These are phyloP conservation scores for Pyxicephalus adspersus DNA, from an alignment of 2,113 vertebrate genomes.

Conservation along the genomic window DNA sequence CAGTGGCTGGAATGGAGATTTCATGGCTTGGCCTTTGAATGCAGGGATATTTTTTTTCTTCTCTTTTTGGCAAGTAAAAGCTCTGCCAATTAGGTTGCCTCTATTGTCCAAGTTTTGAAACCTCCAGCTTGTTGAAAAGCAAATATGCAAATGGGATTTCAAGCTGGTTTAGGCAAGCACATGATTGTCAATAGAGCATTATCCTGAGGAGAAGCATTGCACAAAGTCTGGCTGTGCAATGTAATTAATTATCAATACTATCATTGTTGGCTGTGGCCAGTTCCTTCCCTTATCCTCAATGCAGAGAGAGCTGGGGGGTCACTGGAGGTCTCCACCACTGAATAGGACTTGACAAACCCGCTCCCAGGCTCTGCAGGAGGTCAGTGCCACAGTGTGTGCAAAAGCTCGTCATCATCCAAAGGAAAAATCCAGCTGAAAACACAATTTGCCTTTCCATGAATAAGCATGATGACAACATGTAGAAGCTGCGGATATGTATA, in stretches of 20 bases:
- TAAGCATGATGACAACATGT: background rate
- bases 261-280: slow-evolving; percentile 18
- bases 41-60: background rate
- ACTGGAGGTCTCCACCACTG: background rate
- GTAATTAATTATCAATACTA: slow-evolving; percentile 41
- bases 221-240: slow-evolving; percentile 34
- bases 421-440: background rate
- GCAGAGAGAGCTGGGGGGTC: background rate
- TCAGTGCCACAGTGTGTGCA: background rate
- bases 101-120: background rate
- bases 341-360: background rate
- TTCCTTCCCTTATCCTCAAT: background rate
- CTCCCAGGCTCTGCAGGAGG: background rate
- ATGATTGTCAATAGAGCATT: slow-evolving; percentile 36
- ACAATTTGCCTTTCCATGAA: background rate
- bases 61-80: slow-evolving; percentile 18
- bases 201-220: background rate
- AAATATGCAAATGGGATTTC: slow-evolving; percentile 31
- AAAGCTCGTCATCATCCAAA: too few species aligned
- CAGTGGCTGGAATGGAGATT: background rate
- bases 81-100: slow-evolving; percentile 8
- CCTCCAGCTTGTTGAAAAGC: slow-evolving; percentile 2
- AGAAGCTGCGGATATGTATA: background rate
- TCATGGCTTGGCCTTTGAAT: background rate
- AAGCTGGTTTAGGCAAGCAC: background rate